Conservation (phyloP, 2,797 vertebrate genomes). For the Fistularia tabacaria region DNA sequence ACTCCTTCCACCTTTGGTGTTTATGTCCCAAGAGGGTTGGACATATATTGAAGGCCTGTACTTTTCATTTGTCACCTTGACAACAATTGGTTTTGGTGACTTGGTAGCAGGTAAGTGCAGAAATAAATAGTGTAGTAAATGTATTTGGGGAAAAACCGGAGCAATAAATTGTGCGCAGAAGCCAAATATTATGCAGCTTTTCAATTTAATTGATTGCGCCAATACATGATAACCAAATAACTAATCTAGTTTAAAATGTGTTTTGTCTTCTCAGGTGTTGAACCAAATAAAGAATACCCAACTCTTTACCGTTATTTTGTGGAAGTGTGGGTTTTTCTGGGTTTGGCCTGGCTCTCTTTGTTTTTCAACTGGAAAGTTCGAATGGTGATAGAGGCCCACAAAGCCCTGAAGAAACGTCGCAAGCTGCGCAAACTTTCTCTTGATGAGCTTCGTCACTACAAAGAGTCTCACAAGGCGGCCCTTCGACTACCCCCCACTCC, state of each 20-base stretch:
- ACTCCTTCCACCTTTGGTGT: slow-evolving; percentile 92
- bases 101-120: slow-evolving; percentile 86
- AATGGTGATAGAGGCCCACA: slow-evolving; percentile 98
- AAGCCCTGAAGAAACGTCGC: slow-evolving; percentile 95
- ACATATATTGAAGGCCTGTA: slow-evolving; percentile 92
- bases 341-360: slow-evolving; percentile 94
- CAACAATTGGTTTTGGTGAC: slow-evolving; percentile 96
- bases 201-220: too few species aligned
- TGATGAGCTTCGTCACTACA: slow-evolving; percentile 80
- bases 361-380: slow-evolving; percentile 99
- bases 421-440: slow-evolving; percentile 89
- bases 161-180: too few species aligned
- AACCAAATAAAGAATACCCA: slow-evolving; percentile 87
- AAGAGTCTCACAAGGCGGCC: slow-evolving; percentile 73
- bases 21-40: slow-evolving; percentile 97
- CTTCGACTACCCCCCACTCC: slow-evolving; percentile 74
- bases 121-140: background rate
- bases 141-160: background rate
- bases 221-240: too few species aligned
- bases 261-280: slow-evolving; percentile 79
- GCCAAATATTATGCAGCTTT: too few species aligned
- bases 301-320: slow-evolving; percentile 96
- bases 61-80: slow-evolving; percentile 98
- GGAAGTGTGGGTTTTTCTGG: slow-evolving; percentile 98
- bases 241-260: background rate